These are phyloP conservation scores for Callocephalon fimbriatum DNA, from an alignment of 2,113 vertebrate genomes.

Conservation along the genomic window DNA sequence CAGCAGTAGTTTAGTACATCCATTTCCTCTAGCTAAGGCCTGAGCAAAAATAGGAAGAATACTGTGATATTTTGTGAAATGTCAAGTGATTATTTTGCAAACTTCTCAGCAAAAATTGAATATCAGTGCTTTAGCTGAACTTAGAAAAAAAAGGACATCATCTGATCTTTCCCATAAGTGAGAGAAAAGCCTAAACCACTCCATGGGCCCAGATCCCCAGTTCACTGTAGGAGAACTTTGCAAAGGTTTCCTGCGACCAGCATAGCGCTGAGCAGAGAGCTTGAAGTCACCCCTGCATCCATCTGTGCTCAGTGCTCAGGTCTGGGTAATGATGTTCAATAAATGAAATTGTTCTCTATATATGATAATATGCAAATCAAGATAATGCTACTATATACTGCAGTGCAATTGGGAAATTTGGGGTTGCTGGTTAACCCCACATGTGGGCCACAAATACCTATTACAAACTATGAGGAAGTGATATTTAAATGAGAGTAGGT, in stretches of 20 bases:
- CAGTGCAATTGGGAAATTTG: background rate
- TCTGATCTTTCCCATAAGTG: background rate
- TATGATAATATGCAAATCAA: background rate
- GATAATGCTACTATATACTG: background rate
- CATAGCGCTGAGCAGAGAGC: background rate
- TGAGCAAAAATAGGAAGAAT: background rate
- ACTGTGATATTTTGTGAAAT: conserved; percentile 31
- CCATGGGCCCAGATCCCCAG: background rate
- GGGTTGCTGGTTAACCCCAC: background rate
- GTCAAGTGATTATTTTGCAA: conserved; percentile 27
- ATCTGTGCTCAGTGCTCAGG: background rate
- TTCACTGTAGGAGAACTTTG: rapidly evolving
- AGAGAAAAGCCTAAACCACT: background rate
- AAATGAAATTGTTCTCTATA: background rate
- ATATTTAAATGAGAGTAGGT: background rate
- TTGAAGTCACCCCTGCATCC: background rate
- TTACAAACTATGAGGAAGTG: background rate
- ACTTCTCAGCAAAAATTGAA: background rate
- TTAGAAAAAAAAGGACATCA: background rate
- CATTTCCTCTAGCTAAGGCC: background rate
- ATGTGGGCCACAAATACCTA: background rate
- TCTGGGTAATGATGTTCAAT: background rate
- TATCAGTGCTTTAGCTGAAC: background rate
- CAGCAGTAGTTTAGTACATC: background rate
- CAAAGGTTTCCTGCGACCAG: background rate